A percentile compares a stretch with the other conserved stretches of the same genome.
These are phyloP conservation scores for Drosophila atripex DNA, from an alignment of 2,888 invertebrate genomes.

Conservation along the genomic window DNA sequence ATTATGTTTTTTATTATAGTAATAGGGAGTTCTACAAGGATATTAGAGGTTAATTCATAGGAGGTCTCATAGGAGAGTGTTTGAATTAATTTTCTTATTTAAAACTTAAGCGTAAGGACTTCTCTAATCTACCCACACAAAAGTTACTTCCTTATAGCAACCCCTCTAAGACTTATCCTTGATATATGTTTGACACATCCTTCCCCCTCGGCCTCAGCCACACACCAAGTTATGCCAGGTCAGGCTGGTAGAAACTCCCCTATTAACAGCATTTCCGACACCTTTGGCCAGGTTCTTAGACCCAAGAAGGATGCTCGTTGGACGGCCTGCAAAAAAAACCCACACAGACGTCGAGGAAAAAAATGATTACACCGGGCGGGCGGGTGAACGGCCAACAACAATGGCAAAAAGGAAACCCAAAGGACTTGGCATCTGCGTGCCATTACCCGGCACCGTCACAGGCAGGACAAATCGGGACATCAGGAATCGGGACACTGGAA, in stretches of 20 bases:
- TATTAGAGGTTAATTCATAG: too few species aligned
- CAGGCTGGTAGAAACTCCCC: conserved; percentile 56
- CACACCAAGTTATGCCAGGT: conserved; percentile 32
- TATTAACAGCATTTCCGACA: conserved; percentile 68
- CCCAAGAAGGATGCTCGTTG: conserved; percentile 18
- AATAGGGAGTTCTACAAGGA: conserved; percentile 12
- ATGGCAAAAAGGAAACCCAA: conserved; percentile 59
- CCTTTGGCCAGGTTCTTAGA: conserved; percentile 51
- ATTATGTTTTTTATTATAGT: conserved; percentile 40
- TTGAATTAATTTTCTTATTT: neutral
- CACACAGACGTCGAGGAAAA: conserved; percentile 43
- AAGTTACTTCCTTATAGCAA: neutral
- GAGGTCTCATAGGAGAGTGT: neutral
- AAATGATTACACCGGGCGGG: conserved; percentile 75
- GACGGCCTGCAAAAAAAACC: conserved; percentile 55
- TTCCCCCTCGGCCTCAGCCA: conserved; percentile 4
- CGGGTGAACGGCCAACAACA: conserved; percentile 62
- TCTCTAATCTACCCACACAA: neutral
- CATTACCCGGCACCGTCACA: conserved; percentile 7
- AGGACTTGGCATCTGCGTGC: conserved; percentile 63
- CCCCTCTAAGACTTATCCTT: conserved; percentile 8
- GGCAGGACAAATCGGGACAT: conserved; percentile 55
- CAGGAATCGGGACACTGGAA: conserved; percentile 14
- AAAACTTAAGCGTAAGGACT: neutral
- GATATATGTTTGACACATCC: conserved; percentile 23